Evolutionary conservation across 2,888 invertebrate genomes (phyloP).

Genomic region (Quadroppia sp.): DNA sequence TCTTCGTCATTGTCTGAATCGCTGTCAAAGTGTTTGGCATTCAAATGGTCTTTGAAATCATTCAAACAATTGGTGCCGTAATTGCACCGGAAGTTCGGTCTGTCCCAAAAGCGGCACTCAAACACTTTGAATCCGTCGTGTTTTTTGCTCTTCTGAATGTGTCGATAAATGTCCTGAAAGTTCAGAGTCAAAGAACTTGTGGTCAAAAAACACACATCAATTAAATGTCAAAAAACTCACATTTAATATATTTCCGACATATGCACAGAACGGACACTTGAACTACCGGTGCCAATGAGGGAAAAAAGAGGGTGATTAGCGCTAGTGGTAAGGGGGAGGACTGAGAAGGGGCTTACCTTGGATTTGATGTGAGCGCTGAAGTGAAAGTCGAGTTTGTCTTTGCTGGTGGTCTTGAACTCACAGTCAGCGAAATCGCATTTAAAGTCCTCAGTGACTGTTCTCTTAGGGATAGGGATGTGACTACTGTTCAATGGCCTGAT

Average conservation of each 20-base stretch:
- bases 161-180: constrained; percentile 33
- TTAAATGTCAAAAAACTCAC: not conserved
- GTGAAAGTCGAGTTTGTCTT: constrained; percentile 38
- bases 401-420: constrained; percentile 35
- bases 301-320: constrained; percentile 23
- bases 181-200: too few relatives aligned
- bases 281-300: constrained; percentile 4
- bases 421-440: constrained; percentile 40
- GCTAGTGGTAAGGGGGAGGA: too few relatives aligned
- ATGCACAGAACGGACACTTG: constrained; percentile 41
- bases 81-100: too few relatives aligned
- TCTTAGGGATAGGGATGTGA: not conserved
- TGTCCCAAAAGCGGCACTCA: constrained; percentile 26
- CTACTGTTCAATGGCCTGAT: too few relatives aligned
- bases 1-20: constrained; percentile 2
- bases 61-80: constrained; percentile 31
- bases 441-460: not conserved
- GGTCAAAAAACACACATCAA: not conserved
- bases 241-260: constrained; percentile 33
- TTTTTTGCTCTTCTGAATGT: constrained; percentile 39
- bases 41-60: constrained; percentile 37
- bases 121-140: constrained; percentile 38
- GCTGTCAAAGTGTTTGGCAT: constrained; percentile 19
- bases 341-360: constrained; percentile 16
- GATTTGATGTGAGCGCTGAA: constrained; percentile 36